Base-by-base conservation (phyloP, 2,888 invertebrate genomes). In the Dolichomitus sp. region DNA sequence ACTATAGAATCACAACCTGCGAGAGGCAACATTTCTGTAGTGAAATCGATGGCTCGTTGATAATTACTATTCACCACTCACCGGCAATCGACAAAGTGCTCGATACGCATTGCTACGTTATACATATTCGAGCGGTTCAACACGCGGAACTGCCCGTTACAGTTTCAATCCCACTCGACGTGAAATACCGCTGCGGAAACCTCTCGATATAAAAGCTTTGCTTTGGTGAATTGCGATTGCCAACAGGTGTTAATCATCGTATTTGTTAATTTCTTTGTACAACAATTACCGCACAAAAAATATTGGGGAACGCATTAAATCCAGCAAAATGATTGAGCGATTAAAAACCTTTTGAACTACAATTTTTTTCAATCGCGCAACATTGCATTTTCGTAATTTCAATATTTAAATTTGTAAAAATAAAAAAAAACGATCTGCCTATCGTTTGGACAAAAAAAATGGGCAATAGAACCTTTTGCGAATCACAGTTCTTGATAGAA, bases 1-100 rank as follows among this genome's bases (percentile, higher is more conserved):
- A 42, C 30, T 52, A 37, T 68, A 14, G 59, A 19, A 74, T 57
- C 63, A 69, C 63, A 69, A 40, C 30, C 4, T 40, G 19, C 61
- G 40, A 65, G 11, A 19, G 45, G 7, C n/a, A 19, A 14, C 23
- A 14, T 17, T 7, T 19, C 63, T 57, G 54, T 27, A 19, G 19
- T 14, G 19, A 45, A 50, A 54, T 80, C 73, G 54, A 57, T 77
- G 54, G 54, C 66, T 57, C 66, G 66, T 66, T 79, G 65, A 79
- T 82, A 75, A 80, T 80, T 65, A 75, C 57, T 65, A 65, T 77
- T 63, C 70, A 23, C 52, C 52, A 30, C 61, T 52, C 66, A 50
- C 33, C 65, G 70, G 45, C 70, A 59, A 82, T 66, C 72, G 59
- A 37, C 70, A 66, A 50, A 70, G 78, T 59, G 61, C 40, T 17